Evolutionary conservation across 2,113 vertebrate genomes (phyloP).

Genomic region (Sakesphorus luctuosus): DNA sequence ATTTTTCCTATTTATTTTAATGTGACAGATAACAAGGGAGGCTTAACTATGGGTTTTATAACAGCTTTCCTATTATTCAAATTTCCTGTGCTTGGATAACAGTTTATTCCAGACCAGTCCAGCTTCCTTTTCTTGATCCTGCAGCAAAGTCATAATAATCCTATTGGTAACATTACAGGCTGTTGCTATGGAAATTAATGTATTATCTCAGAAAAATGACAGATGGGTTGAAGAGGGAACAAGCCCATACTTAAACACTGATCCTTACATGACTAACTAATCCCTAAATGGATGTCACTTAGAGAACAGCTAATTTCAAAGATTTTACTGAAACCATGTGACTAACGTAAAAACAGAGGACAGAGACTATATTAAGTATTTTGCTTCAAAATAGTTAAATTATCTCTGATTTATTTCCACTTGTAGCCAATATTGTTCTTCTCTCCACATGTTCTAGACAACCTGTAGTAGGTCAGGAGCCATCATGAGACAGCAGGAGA

Average conservation of each 20-base stretch:
- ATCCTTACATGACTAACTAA: constrained; percentile 62
- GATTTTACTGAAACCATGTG: neutral
- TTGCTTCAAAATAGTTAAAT: neutral
- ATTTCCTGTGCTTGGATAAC: neutral
- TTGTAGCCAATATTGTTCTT: neutral
- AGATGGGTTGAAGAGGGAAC: constrained; percentile 65
- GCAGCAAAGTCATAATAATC: constrained; percentile 42
- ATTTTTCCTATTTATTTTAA: neutral
- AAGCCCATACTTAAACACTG: constrained; percentile 47
- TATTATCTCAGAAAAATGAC: constrained; percentile 65
- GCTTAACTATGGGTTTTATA: neutral
- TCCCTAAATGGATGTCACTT: constrained; percentile 51
- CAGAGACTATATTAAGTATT: neutral
- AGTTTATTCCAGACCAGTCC: constrained; percentile 28
- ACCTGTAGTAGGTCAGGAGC: neutral
- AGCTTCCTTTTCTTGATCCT: constrained; percentile 38
- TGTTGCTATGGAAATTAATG: constrained; percentile 69
- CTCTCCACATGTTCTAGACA: neutral
- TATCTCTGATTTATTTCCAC: neutral
- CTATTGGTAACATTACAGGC: constrained; percentile 42
- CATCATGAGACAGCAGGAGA: neutral
- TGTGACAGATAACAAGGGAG: neutral
- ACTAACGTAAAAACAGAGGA: neutral
- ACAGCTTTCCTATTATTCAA: neutral
- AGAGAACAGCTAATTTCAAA: constrained; percentile 62